phyloP scores from a whole-genome alignment of 2,888 invertebrate genomes.

The Andrena dorsata region DNA sequence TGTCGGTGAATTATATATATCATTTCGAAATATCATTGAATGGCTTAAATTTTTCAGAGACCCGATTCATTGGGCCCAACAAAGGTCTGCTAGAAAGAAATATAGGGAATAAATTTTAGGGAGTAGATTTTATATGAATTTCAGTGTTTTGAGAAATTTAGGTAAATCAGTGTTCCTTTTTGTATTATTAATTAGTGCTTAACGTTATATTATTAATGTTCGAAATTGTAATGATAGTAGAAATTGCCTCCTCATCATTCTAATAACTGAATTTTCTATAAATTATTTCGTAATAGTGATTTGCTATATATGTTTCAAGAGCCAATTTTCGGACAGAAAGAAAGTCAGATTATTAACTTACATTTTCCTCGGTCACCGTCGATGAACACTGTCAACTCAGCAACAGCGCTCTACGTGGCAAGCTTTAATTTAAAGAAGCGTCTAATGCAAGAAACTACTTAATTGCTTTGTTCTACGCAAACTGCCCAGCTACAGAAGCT shows the following conservation, averaged over 20 bases:
- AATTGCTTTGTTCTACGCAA: constrained; percentile 6
- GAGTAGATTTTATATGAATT: too few relatives aligned
- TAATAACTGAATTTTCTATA: background rate
- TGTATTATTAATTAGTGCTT: too few relatives aligned
- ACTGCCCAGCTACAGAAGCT: constrained; percentile 10
- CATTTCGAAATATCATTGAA: background rate
- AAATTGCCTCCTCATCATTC: background rate
- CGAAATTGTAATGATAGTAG: background rate
- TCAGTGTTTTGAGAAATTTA: too few relatives aligned
- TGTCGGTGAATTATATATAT: background rate
- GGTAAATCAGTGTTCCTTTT: too few relatives aligned
- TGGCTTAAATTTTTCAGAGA: background rate
- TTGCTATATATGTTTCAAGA: background rate
- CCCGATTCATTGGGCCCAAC: background rate
- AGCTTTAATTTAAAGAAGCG: constrained; percentile 25
- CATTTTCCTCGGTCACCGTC: constrained; percentile 39
- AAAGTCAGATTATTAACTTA: constrained; percentile 22
- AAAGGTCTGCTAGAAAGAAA: too few relatives aligned
- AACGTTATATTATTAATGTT: background rate
- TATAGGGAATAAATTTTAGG: too few relatives aligned
- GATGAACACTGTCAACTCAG: constrained; percentile 43
- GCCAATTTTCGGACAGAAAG: background rate
- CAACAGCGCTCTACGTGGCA: constrained; percentile 13
- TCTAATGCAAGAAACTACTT: constrained; percentile 23
- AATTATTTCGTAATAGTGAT: constrained; percentile 11